A percentile compares a stretch with the other conserved stretches of the same genome.
phyloP scores from a whole-genome alignment of 2,113 vertebrate genomes.

The Festucalex cinctus region DNA sequence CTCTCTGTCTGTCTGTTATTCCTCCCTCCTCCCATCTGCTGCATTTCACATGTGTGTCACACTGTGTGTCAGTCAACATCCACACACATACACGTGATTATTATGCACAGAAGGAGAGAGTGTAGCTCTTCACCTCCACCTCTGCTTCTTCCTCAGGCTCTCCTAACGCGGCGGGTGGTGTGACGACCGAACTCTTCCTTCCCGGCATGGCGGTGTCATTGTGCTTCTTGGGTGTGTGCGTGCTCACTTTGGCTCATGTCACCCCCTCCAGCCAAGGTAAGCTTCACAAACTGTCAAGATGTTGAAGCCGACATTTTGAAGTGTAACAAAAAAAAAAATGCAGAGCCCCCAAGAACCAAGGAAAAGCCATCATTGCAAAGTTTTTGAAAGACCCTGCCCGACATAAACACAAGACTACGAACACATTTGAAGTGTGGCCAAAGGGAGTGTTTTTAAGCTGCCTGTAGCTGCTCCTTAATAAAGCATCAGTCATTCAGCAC shows the following conservation, averaged over 20 bases:
- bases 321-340: not conserved
- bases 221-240: constrained; percentile 68
- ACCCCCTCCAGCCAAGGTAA: constrained; percentile 70
- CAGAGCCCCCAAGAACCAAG: not conserved
- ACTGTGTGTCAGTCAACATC: constrained; percentile 10
- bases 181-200: constrained; percentile 57
- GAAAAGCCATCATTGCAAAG: constrained; percentile 17
- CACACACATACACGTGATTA: constrained; percentile 5
- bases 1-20: constrained; percentile 34
- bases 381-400: constrained; percentile 18
- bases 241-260: constrained; percentile 57
- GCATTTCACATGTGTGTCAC: constrained; percentile 22
- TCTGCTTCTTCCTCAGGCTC: constrained; percentile 60
- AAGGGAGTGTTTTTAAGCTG: constrained; percentile 15
- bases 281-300: constrained; percentile 9
- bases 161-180: constrained; percentile 54
- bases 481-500: constrained; percentile 47
- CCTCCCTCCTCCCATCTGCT: constrained; percentile 25
- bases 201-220: constrained; percentile 66
- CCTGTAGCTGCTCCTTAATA: constrained; percentile 16
- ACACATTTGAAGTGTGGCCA: constrained; percentile 21
- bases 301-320: not conserved
- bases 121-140: constrained; percentile 14
- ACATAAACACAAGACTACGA: constrained; percentile 18
- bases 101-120: constrained; percentile 3